Conservation (phyloP, 2,797 vertebrate genomes). For the Anabacerthia variegaticeps region DNA sequence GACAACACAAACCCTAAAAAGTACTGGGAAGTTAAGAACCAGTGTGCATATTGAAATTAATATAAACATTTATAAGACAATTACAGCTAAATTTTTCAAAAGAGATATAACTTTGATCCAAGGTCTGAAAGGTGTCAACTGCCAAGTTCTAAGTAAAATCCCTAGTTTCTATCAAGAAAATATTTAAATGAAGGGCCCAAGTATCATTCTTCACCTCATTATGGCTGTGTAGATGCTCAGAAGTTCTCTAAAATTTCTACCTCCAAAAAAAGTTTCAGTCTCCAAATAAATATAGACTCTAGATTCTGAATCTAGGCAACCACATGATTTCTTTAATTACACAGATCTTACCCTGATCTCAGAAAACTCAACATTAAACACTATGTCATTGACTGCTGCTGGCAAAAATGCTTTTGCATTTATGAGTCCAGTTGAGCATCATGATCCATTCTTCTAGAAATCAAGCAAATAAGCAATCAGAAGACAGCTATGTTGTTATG, state of each 20-base stretch:
- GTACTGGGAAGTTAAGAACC: neutral
- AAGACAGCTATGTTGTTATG: fast-evolving
- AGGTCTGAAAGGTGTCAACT: neutral
- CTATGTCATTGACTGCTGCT: neutral
- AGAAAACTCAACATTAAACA: neutral
- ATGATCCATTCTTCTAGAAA: neutral
- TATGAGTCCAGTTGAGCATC: neutral
- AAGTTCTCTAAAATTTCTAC: neutral
- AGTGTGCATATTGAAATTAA: neutral
- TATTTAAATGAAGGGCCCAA: neutral
- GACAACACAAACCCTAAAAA: neutral
- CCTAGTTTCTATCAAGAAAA: neutral
- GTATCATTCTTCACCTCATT: neutral
- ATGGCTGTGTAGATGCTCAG: neutral
- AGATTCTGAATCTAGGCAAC: neutral
- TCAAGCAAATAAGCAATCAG: neutral
- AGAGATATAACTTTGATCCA: neutral
- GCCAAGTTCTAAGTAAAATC: neutral
- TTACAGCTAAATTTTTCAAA: neutral
- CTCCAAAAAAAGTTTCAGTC: neutral
- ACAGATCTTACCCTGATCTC: neutral
- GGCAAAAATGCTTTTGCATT: neutral
- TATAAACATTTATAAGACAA: neutral
- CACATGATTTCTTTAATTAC: neutral
- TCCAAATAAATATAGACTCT: neutral